These are phyloP conservation scores for Oreochromis spilurus DNA, from an alignment of 2,113 vertebrate species.

Conservation along the genomic window DNA sequence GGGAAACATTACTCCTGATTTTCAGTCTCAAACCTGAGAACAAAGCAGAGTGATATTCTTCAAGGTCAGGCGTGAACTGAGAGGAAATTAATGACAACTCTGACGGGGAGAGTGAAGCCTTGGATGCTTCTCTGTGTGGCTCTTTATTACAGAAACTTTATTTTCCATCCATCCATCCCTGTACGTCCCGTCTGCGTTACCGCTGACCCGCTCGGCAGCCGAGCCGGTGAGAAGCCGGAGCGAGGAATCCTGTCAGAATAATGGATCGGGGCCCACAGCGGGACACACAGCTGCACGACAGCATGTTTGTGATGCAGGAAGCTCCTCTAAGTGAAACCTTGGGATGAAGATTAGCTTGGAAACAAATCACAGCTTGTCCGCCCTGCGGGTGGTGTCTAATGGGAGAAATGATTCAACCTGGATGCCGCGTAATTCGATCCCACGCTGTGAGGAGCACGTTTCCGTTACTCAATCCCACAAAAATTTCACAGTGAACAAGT, in stretches of 20 bases:
- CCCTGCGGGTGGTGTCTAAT: slow-evolving; percentile 18
- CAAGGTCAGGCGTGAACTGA: background rate
- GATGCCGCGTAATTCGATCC: background rate
- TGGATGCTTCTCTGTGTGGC: background rate
- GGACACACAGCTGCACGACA: slow-evolving; percentile 24
- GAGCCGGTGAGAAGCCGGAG: background rate
- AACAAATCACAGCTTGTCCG: slow-evolving; percentile 44
- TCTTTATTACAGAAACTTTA: background rate
- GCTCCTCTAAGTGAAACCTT: slow-evolving; percentile 26
- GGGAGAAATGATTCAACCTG: slow-evolving; percentile 27
- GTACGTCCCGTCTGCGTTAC: background rate
- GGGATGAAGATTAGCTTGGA: slow-evolving; percentile 36
- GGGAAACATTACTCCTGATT: background rate
- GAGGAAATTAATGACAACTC: background rate
- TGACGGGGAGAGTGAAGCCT: background rate
- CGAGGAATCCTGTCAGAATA: slow-evolving; percentile 17
- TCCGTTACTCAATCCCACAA: background rate
- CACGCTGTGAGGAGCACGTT: background rate
- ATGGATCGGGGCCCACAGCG: slow-evolving; percentile 27
- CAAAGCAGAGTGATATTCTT: background rate
- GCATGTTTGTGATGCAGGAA: slow-evolving; percentile 37
- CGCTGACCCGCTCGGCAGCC: slow-evolving; percentile 3
- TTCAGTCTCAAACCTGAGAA: background rate
- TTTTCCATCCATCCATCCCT: background rate
- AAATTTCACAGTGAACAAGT: background rate